Base-by-base conservation (phyloP, 1,140 invertebrate genomes). In the Heliconius himera region DNA sequence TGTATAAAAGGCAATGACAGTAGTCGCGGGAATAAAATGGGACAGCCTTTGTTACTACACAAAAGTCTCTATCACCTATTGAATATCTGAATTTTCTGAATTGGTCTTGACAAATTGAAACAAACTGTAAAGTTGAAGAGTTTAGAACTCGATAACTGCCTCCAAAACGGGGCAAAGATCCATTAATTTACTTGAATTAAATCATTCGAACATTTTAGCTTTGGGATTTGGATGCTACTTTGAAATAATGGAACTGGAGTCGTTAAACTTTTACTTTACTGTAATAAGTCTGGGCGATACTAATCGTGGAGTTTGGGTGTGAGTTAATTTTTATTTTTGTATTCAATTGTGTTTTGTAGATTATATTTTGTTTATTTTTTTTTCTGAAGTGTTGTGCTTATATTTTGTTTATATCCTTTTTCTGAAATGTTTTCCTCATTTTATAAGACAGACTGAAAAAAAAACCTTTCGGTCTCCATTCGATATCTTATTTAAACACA, bases 81-180 rank as follows among this genome's bases (percentile, higher is more conserved):
- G 90, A 85, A 89, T 90, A 85, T 88, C 85, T 83, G 26, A 66
- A 66, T 26, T 51, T 66, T 66, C 60, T 26, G 60, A 66, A 92
- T 93, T 89, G 88, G 83, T 89, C 81, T 86, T 90, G 89, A 92
- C 87, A 91, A 94, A 94, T 94, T 93, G 88, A 91, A 91, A 92
- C 89, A 91, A 92, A 90, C 87, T 88, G 85, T 78, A 90, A 91
- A 90, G 86, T 91, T 88, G 82, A 66, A 66, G 60, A 86, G 82
- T 88, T 88, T 76, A 78, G 84, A 90, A 91, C 83, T 90, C 85
- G 81, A 84, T 85, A 89, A 87, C 87, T 86, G 83, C 85, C 84
- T 89, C 83, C 87, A 84, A 88, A 88, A 84, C 79, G 82, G 84
- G 85, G 86, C 83, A 83, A 81, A 78, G 84, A 88, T 88, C 85